Conservation (phyloP, 2,797 vertebrate genomes). For the Epinephelus coioides region DNA sequence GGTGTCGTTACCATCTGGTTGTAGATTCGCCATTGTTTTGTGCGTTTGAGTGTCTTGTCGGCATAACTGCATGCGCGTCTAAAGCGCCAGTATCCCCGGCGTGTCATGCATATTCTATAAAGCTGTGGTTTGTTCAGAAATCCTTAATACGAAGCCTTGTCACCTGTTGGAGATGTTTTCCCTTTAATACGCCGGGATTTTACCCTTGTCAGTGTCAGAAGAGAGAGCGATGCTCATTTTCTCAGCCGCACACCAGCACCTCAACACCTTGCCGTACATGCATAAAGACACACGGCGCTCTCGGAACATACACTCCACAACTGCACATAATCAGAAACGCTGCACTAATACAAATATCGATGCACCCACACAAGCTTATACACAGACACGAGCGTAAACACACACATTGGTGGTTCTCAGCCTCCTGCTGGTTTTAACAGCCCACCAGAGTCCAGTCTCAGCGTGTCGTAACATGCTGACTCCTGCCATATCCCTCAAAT, state of each 20-base stretch:
- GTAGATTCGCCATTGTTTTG: conserved; percentile 40
- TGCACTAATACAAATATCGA: conserved; percentile 56
- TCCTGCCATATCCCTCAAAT: conserved; percentile 82
- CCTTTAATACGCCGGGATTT: conserved; percentile 64
- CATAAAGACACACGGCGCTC: conserved; percentile 43
- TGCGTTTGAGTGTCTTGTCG: conserved; percentile 44
- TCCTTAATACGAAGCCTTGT: conserved; percentile 66
- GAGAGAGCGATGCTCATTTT: conserved; percentile 60
- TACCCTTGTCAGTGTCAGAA: conserved; percentile 64
- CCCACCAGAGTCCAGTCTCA: conserved; percentile 79
- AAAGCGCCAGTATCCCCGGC: conserved; percentile 50
- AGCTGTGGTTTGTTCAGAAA: conserved; percentile 70
- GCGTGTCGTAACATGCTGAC: conserved; percentile 80
- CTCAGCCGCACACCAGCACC: conserved; percentile 44
- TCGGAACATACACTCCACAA: conserved; percentile 34
- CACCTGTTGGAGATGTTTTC: conserved; percentile 76
- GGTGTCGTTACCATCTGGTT: conserved; percentile 46
- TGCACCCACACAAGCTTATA: conserved; percentile 29
- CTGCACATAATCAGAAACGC: conserved; percentile 44
- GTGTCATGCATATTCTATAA: conserved; percentile 78
- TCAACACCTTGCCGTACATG: conserved; percentile 43
- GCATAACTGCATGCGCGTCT: conserved; percentile 35
- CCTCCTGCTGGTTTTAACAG: conserved; percentile 82
- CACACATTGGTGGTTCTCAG: conserved; percentile 73
- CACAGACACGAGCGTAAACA: conserved; percentile 43